A percentile compares a stretch with the other conserved stretches of the same genome.
phyloP scores from a whole-genome alignment of 2,888 invertebrate species.

The Ennomos erosarius region DNA sequence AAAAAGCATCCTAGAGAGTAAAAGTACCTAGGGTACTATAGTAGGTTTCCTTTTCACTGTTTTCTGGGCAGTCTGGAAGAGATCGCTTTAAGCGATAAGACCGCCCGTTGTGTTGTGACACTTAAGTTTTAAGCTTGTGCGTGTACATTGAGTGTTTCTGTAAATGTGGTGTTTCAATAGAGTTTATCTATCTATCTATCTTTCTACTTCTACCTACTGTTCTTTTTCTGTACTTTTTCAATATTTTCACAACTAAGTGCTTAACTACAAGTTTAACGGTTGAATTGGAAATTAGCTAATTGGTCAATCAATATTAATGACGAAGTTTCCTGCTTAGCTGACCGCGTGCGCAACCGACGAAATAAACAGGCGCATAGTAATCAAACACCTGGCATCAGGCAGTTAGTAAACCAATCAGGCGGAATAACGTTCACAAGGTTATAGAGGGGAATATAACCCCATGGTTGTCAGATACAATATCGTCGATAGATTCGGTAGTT shows the following conservation, averaged over 20 bases:
- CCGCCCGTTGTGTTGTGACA: too few species aligned
- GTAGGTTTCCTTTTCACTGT: too few species aligned
- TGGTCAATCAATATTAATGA: constrained; percentile 51
- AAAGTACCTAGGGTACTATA: too few species aligned
- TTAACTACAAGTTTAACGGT: constrained; percentile 45
- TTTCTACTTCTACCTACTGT: too few species aligned
- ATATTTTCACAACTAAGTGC: constrained; percentile 38
- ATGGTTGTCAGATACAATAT: too few species aligned
- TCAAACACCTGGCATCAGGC: constrained; percentile 45
- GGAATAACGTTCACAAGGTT: constrained; percentile 40
- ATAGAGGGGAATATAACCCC: not conserved
- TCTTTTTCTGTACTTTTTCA: constrained; percentile 15
- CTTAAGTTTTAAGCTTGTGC: too few species aligned
- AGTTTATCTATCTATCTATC: too few species aligned
- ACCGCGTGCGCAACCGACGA: constrained; percentile 56
- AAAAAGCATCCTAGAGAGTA: not conserved
- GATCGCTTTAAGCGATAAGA: too few species aligned
- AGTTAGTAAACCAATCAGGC: constrained; percentile 46
- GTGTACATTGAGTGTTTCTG: too few species aligned
- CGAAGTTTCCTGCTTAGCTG: constrained; percentile 57
- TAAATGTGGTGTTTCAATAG: too few species aligned
- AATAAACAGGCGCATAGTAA: constrained; percentile 47
- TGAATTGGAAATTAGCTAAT: constrained; percentile 53
- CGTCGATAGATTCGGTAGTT: not conserved
- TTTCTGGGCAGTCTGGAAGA: too few species aligned